Percentiles rank a stretch among this genome's conserved stretches.
Conservation (phyloP, 2,797 vertebrate genomes). For the Anniella stebbinsi region DNA sequence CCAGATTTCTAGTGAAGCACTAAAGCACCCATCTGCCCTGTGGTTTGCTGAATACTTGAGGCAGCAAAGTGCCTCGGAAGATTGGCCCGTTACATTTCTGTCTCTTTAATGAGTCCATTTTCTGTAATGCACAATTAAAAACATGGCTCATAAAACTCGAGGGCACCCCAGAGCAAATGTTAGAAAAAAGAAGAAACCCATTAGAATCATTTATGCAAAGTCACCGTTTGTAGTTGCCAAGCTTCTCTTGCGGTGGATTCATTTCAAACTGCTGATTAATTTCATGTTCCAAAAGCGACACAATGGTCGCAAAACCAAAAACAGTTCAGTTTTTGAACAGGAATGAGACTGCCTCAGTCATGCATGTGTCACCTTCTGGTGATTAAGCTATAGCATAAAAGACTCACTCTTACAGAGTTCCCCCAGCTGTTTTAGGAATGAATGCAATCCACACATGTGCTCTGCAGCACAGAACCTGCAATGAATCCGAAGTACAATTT, state of each 20-base stretch:
- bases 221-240: slow-evolving; percentile 10
- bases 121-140: slow-evolving; percentile 40
- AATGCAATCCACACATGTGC: not conserved
- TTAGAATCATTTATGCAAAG: slow-evolving; percentile 30
- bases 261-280: slow-evolving; percentile 22
- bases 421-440: not conserved
- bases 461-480: not conserved
- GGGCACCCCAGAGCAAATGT: slow-evolving; percentile 9
- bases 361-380: slow-evolving; percentile 46
- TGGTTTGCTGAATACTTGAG: slow-evolving; percentile 20
- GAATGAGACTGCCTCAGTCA: not conserved
- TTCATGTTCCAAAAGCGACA: not conserved
- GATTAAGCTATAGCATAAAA: not conserved
- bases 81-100: slow-evolving; percentile 25
- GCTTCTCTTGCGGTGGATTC: slow-evolving; percentile 27
- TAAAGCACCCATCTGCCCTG: slow-evolving; percentile 11
- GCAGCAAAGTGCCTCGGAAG: slow-evolving; percentile 27
- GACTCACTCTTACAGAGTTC: not conserved
- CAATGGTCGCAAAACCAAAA: slow-evolving; percentile 2
- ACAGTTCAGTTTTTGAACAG: slow-evolving; percentile 7
- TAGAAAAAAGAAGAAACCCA: slow-evolving; percentile 41
- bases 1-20: not conserved
- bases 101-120: slow-evolving; percentile 55
- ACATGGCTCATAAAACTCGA: slow-evolving; percentile 22
- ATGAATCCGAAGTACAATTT: not conserved